These are phyloP conservation scores for Nesometra sesokonis DNA, from an alignment of 35 echinoderm and acorn worm genomes.

Conservation along the genomic window DNA sequence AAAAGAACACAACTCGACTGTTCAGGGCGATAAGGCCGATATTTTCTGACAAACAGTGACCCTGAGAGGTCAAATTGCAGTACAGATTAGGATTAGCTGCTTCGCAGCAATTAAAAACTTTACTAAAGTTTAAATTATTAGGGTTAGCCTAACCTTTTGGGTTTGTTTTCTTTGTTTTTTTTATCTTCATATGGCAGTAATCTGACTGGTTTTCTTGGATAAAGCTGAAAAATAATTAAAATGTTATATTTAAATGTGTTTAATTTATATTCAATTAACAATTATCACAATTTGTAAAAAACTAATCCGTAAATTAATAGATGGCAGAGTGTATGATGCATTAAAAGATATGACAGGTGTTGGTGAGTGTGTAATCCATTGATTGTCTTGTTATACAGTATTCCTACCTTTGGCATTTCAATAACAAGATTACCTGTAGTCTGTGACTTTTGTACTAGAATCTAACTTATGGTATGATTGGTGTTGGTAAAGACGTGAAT, in stretches of 20 bases:
- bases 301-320: no score
- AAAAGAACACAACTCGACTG: no score
- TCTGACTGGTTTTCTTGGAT: not conserved
- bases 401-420: constrained; percentile 74
- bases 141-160: not conserved
- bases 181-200: not conserved
- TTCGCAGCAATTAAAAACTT: no score
- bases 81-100: no score
- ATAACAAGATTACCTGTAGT: constrained; percentile 83
- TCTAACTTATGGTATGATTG: constrained; percentile 29
- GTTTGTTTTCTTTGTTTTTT: not conserved
- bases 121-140: no score
- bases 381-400: not conserved
- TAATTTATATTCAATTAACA: not conserved
- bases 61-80: no score
- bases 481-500: not conserved
- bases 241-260: not conserved
- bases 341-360: not conserved
- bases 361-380: not conserved
- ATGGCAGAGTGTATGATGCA: no score
- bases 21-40: no score
- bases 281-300: not conserved
- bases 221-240: not conserved
- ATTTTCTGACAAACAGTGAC: no score
- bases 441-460: constrained; percentile 66